Base-by-base conservation (phyloP, 2,113 vertebrate genomes). In the Variabilichromis moorii region DNA sequence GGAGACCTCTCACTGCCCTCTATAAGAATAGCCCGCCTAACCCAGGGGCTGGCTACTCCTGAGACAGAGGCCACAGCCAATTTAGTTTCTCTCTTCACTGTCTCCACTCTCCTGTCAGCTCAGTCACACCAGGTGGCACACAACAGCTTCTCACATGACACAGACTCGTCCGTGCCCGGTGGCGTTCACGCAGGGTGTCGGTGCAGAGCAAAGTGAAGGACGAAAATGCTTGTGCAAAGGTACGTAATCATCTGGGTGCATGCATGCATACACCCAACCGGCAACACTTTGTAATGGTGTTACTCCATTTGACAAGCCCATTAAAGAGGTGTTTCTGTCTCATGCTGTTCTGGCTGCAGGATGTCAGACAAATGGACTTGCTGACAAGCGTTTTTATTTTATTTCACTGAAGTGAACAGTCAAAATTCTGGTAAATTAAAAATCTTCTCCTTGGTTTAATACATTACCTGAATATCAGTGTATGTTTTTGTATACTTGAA, bases 21-120 rank as follows among this genome's bases (percentile, higher is more conserved):
- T 93, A 33, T 88, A 91, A 95, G 93, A 94, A 95, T 95, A 95
- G 94, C 90, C 89, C 50, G 33, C 71, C 87, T 53, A 82, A 88
- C 92, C 88, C 92, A 89, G 83, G 91, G 88, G 92, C 80, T 42
- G 78, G 83, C 85, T 59, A 90, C 93, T 90, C 93, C 88, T 59
- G 93, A 92, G 94, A 95, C 89, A 40, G 73, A 85, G 92, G 89
- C 91, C 88, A 82, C 31, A 91, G 88, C 89, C 94, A 94, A 95
- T 94, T 92, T 93, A 94, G 85, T 86, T 86, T 57, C 86, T 87
- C 66, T 68, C 86, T 31, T 76, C 5, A 51, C 86, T 54, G 80
- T 61, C 89, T 86, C 55, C 16, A 4, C 79, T 88, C 82, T 90
- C 19, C 82, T 87, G 87, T 90, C 71, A 88, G 84, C 84, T 84